Percentiles rank a stretch among this genome's conserved stretches.
These are phyloP conservation scores for Protobothrops mucrosquamatus DNA, from an alignment of 2,113 vertebrate species.

Conservation along the genomic window DNA sequence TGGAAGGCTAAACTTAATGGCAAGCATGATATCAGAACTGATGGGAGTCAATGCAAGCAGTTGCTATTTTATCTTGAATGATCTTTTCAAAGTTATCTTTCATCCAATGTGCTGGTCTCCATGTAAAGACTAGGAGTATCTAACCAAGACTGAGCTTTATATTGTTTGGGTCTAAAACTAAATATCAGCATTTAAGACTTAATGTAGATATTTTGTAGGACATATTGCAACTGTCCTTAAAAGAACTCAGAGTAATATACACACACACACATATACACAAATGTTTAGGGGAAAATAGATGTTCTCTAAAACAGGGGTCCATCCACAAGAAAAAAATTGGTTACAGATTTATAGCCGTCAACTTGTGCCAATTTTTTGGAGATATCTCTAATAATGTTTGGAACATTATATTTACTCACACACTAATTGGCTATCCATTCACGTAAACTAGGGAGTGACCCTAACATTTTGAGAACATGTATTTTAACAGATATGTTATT, in stretches of 20 bases:
- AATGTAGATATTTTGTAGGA: not conserved
- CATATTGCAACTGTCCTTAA: not conserved
- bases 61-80: not conserved
- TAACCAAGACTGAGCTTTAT: not conserved
- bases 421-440: no score
- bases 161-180: not conserved
- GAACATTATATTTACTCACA: no score
- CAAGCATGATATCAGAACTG: not conserved
- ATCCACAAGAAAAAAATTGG: no score
- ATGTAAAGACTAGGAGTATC: not conserved
- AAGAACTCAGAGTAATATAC: not conserved
- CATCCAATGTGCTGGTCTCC: not conserved
- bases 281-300: not conserved
- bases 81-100: not conserved
- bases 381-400: no score
- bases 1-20: not conserved
- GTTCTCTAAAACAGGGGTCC: not conserved
- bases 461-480: no score
- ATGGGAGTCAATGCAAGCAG: not conserved
- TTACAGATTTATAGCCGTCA: no score
- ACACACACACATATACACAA: not conserved
- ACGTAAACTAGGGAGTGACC: no score
- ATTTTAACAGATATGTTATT: no score
- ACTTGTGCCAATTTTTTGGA: no score
- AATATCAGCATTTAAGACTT: not conserved